Evolutionary conservation across 2,113 vertebrate species (phyloP).

Genomic region (Dromas ardeola): DNA sequence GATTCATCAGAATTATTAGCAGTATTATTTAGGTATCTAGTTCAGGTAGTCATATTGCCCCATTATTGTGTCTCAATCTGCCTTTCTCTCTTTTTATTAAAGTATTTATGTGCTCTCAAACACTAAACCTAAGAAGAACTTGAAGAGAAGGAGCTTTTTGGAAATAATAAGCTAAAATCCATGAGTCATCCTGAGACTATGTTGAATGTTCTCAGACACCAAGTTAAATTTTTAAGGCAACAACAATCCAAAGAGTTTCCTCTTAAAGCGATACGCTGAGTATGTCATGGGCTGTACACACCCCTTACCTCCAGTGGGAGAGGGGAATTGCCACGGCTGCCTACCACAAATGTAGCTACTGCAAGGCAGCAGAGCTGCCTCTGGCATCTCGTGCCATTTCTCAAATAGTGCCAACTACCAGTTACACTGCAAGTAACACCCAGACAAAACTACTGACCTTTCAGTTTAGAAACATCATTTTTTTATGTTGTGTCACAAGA

Average conservation of each 20-base stretch:
- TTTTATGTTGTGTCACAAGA: not conserved
- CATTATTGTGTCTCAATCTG: constrained; percentile 53
- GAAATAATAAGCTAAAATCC: constrained; percentile 62
- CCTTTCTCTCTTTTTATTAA: constrained; percentile 36
- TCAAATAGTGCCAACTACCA: not conserved
- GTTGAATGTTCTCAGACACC: constrained; percentile 32
- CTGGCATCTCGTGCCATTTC: not conserved
- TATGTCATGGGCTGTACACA: not conserved
- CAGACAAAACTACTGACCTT: not conserved
- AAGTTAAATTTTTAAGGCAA: constrained; percentile 18
- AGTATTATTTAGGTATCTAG: constrained; percentile 48
- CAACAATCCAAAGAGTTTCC: not conserved
- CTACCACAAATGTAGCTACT: not conserved
- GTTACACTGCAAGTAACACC: not conserved
- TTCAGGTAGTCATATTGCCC: constrained; percentile 27
- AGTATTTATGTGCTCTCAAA: constrained; percentile 35
- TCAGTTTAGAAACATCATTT: not conserved
- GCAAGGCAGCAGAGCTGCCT: not conserved
- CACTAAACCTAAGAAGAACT: not conserved
- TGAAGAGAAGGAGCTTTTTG: constrained; percentile 25
- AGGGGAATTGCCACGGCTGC: not conserved
- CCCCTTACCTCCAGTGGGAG: not conserved
- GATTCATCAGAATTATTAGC: constrained; percentile 69
- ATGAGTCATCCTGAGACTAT: constrained; percentile 36
- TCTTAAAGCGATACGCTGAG: not conserved